These are phyloP conservation scores for Drosophila prolongata DNA, from an alignment of 2,888 invertebrate genomes.

Conservation along the genomic window DNA sequence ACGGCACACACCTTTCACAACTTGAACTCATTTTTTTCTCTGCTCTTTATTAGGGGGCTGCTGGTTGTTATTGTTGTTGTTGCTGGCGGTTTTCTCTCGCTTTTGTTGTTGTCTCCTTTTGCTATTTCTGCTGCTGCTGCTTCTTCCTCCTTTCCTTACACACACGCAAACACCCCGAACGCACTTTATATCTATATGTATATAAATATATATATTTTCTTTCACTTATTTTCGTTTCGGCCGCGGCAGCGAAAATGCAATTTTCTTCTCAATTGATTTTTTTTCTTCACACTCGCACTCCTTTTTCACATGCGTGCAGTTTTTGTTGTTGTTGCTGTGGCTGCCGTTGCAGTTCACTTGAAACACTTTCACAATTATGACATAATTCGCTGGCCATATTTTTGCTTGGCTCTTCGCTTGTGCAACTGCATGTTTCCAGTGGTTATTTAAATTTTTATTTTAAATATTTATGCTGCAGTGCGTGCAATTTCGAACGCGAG, in stretches of 20 bases:
- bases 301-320: slow-evolving; percentile 62
- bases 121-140: slow-evolving; percentile 72
- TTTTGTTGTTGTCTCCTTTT: slow-evolving; percentile 67
- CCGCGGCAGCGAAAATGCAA: slow-evolving; percentile 69
- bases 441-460: slow-evolving; percentile 12
- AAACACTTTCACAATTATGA: slow-evolving; percentile 72
- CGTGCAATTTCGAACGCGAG: slow-evolving; percentile 35
- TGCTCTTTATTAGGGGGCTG: slow-evolving; percentile 60
- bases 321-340: slow-evolving; percentile 17
- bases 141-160: slow-evolving; percentile 47
- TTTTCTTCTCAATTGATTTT: slow-evolving; percentile 75
- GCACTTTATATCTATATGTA: slow-evolving; percentile 55
- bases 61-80: slow-evolving; percentile 39
- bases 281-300: slow-evolving; percentile 63
- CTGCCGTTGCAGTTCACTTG: slow-evolving; percentile 29
- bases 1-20: slow-evolving; percentile 83
- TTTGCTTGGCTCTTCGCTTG: slow-evolving; percentile 66
- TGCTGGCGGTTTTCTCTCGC: slow-evolving; percentile 47
- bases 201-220: slow-evolving; percentile 39
- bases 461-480: slow-evolving; percentile 50
- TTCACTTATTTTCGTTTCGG: slow-evolving; percentile 66
- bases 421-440: slow-evolving; percentile 65
- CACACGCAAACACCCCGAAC: slow-evolving; percentile 55
- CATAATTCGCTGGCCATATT: slow-evolving; percentile 74
- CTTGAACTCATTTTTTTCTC: slow-evolving; percentile 81